phyloP scores from a whole-genome alignment of 2,888 invertebrate genomes.

The Epistrophe eligans region DNA sequence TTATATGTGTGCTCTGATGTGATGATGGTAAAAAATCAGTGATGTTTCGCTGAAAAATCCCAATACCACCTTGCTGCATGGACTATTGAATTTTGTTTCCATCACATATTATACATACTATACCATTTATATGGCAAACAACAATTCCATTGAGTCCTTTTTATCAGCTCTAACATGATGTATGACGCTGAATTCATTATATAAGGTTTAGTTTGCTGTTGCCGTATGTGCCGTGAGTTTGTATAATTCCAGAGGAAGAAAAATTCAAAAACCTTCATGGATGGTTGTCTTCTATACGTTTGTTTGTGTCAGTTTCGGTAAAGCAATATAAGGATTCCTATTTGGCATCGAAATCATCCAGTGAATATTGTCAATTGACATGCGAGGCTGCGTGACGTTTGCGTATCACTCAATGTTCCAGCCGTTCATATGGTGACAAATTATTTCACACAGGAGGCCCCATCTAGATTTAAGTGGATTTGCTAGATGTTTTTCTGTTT shows the following conservation, averaged over 20 bases:
- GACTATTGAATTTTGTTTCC: slow-evolving; percentile 17
- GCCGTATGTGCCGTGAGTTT: not conserved
- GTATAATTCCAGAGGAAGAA: slow-evolving; percentile 19
- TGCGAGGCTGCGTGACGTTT: slow-evolving; percentile 78
- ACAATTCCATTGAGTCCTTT: slow-evolving; percentile 65
- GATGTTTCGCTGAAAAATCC: slow-evolving; percentile 57
- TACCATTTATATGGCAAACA: slow-evolving; percentile 51
- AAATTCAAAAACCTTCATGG: slow-evolving; percentile 23
- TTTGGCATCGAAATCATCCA: slow-evolving; percentile 35
- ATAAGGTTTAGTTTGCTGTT: slow-evolving; percentile 5
- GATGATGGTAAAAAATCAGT: slow-evolving; percentile 33
- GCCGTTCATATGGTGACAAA: slow-evolving; percentile 74
- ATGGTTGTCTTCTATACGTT: not conserved
- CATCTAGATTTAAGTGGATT: slow-evolving; percentile 67
- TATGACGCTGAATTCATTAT: slow-evolving; percentile 62
- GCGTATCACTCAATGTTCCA: slow-evolving; percentile 78
- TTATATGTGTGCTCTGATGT: slow-evolving; percentile 28
- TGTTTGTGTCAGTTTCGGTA: not conserved
- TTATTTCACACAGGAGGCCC: slow-evolving; percentile 67
- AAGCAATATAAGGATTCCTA: slow-evolving; percentile 11
- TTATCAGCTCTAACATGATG: slow-evolving; percentile 73
- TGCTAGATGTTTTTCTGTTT: slow-evolving; percentile 39
- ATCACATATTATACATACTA: not conserved
- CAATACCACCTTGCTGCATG: slow-evolving; percentile 20
- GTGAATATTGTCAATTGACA: slow-evolving; percentile 66